Base-by-base conservation (phyloP, 2,888 invertebrate genomes). In the Slavum lentiscoides region DNA sequence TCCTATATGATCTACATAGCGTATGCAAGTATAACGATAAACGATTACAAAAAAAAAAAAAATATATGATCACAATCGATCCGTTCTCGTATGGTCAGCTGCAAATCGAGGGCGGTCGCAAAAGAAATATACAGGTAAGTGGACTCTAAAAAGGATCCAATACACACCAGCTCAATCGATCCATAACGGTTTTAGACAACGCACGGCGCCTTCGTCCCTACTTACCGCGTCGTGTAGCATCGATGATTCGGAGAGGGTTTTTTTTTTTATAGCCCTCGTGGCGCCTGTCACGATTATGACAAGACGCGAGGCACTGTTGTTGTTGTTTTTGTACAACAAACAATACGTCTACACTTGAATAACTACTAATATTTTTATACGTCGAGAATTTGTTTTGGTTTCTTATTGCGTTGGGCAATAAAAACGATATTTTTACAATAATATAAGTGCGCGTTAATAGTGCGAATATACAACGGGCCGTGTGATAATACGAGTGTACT, bases 241-340 rank as follows among this genome's bases (percentile, higher is more conserved):
- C 62, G 69, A 77, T 77, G n/a, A n/a, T 77, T 49, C 62, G 77
- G 61, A 70, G 43, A n/a, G 69, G 75, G 30, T 68, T 30, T 30
- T n/a, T n/a, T n/a, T n/a, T n/a, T n/a, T 69, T 69, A 77, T 69
- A 77, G 69, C 62, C 77, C 21, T 62, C 17, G 37, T 77, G 77
- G 77, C 77, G 70, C 69, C 77, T 70, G 62, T 70, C 68, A 70
- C 70, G 39, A 19, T 49, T 49, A 70, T 77, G 69, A 77, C 21
- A 53, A 62, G 2, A 4, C 30, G n/a, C 62, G 69, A 59, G n/a
- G 23, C 49, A 49, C 61, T 68, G 68, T 76, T 49, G 21, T n/a
- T n/a, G n/a, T n/a, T n/a, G n/a, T n/a, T n/a, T n/a, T n/a, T 68
- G 8, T 43, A 39, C 13, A 53, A 37, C 53, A 2, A 69, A 30